Base-by-base conservation (phyloP, 2,113 vertebrate species). In the Amphilophus citrinellus region DNA sequence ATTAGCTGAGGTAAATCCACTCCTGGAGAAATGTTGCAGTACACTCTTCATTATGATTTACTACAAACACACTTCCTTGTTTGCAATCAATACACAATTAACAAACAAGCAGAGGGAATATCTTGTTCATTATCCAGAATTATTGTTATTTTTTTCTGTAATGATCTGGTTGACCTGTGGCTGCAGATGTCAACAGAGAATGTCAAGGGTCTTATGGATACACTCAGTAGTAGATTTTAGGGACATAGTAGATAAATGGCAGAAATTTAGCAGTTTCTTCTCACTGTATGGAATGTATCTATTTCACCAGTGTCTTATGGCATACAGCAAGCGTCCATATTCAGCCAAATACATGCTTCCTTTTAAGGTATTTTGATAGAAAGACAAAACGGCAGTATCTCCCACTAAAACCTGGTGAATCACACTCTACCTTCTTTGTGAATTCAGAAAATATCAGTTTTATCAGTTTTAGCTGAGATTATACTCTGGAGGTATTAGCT, bases 61-160 rank as follows among this genome's bases (percentile, higher is more conserved):
- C 91, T 84, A 75, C 63, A 75, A 91, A 90, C 79, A 79, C 71
- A 65, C 91, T 94, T 85, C 80, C 91, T 94, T 95, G 93, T 94
- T 94, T 92, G 90, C 84, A 96, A 95, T 96, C 95, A 94, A 95
- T 95, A 95, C 80, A 84, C 92, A 95, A 96, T 96, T 94, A 95
- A 92, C 82, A 85, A 61, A 79, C 61, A 50, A 30, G 44, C 66
- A 71, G 66, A 84, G 76, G 66, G 37, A 86, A 93, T 91, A 89
- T 95, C 84, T 95, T 92, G 87, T 94, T 93, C 91, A 94, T 79
- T 7, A 91, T 82, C 75, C 79, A 73, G 82, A 89, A 3, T 68
- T 68, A 17, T 18, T 39, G 9, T 10, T 42, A 42, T 61, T 88
- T 91, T 84, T 73, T 18, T 30, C 66, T 77, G 30, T 88, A 83